phyloP scores from a whole-genome alignment of 2,113 vertebrate genomes.

The Ceuthmochares aereus region DNA sequence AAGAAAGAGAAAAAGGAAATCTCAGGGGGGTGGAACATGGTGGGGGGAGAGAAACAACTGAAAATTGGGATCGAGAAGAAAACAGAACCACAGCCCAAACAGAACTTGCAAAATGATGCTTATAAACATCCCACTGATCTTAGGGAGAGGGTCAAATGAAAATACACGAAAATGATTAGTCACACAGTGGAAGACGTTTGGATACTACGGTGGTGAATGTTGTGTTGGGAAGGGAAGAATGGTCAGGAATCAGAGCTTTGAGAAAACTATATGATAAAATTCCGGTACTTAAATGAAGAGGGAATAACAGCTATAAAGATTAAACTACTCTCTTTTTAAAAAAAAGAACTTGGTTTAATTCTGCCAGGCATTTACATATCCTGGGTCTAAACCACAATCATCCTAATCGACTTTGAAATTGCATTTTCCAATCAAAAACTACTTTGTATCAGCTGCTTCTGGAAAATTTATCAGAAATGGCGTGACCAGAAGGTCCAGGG shows the following conservation, averaged over 20 bases:
- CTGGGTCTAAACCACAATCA: not conserved
- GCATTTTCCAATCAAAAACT: not conserved
- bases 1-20: slow-evolving; percentile 14
- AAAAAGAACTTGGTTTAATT: not conserved
- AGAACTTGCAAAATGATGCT: not conserved
- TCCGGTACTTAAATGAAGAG: not conserved
- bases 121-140: not conserved
- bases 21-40: not conserved
- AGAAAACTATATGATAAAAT: not conserved
- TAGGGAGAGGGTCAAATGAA: not conserved
- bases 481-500: too few species aligned
- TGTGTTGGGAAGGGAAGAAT: not conserved
- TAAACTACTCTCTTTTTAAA: not conserved
- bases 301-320: not conserved
- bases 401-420: not conserved
- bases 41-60: rapidly evolving
- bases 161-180: not conserved
- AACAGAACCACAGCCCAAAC: not conserved
- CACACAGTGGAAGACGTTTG: not conserved
- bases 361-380: not conserved
- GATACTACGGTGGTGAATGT: not conserved
- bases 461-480: not conserved
- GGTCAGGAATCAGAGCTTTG: not conserved
- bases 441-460: slow-evolving; percentile 12
- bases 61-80: not conserved